A percentile compares a stretch with the other conserved stretches of the same genome.
Conservation (phyloP, 2,113 vertebrate species). For the Podarcis raffonei region DNA sequence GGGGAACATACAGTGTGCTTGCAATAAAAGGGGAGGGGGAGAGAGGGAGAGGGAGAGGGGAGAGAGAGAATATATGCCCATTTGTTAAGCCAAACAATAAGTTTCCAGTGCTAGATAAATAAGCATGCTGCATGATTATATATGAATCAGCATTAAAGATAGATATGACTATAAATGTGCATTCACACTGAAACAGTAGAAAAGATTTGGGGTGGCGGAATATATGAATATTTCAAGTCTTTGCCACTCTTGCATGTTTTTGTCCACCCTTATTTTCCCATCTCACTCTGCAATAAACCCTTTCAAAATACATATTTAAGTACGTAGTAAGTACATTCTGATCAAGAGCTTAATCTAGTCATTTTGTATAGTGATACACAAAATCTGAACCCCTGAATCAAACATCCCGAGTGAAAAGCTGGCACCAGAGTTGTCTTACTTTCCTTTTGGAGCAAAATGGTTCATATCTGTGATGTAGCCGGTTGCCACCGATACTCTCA, state of each 20-base stretch:
- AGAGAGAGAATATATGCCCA: neutral
- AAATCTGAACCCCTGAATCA: no score
- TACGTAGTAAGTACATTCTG: no score
- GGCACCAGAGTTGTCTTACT: no score
- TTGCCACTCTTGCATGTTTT: neutral
- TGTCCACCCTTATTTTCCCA: neutral
- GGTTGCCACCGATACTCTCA: no score
- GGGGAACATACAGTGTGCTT: slow-evolving; percentile 53
- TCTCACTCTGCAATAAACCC: no score
- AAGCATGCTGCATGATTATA: neutral
- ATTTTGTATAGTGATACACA: no score
- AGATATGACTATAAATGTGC: neutral
- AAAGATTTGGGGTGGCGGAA: neutral
- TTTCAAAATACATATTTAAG: no score
- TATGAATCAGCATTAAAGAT: neutral
- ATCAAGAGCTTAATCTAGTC: no score
- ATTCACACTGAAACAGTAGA: neutral
- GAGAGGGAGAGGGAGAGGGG: neutral
- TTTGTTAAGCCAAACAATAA: slow-evolving; percentile 46
- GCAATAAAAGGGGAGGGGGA: slow-evolving; percentile 62
- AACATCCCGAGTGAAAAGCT: no score
- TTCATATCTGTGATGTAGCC: no score
- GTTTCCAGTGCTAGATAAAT: slow-evolving; percentile 60
- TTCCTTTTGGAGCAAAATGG: no score
- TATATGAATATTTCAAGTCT: neutral